Evolutionary conservation across 2,797 vertebrate species (phyloP).

Genomic region (Pseudochaenichthys georgianus): DNA sequence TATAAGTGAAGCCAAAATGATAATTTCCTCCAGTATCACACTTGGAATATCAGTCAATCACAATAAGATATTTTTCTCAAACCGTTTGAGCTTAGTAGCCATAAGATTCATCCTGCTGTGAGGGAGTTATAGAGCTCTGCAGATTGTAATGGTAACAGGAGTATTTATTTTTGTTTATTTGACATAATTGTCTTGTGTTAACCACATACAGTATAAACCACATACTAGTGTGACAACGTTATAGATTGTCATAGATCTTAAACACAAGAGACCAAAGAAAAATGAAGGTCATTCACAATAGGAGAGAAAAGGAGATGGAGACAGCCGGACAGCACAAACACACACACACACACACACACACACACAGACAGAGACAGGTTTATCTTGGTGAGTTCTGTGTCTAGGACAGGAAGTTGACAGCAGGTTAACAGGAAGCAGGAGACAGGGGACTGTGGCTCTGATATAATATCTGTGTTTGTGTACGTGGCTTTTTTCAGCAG

Average conservation of each 20-base stretch:
- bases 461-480: slow-evolving; percentile 46
- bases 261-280: slow-evolving; percentile 10
- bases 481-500: slow-evolving; percentile 20
- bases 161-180: slow-evolving; percentile 4
- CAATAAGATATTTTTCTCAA: too few species aligned
- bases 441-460: slow-evolving; percentile 41
- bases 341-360: too few species aligned
- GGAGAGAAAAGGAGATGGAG: slow-evolving; percentile 16
- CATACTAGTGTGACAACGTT: not conserved
- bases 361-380: slow-evolving; percentile 29
- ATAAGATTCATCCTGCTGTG: slow-evolving; percentile 1
- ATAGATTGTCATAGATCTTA: not conserved
- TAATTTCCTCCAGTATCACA: too few species aligned
- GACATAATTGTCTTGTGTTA: not conserved
- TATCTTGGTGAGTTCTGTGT: slow-evolving; percentile 52
- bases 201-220: slow-evolving; percentile 2
- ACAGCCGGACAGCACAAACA: slow-evolving; percentile 28
- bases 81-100: not conserved
- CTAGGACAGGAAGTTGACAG: slow-evolving; percentile 60
- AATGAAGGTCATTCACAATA: not conserved
- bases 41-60: too few species aligned
- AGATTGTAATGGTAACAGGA: slow-evolving; percentile 1
- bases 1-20: too few species aligned
- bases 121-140: slow-evolving; percentile 10
- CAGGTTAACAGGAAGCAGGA: slow-evolving; percentile 64